These are phyloP conservation scores for Liparis tanakae DNA, from an alignment of 2,797 vertebrate genomes.

Conservation along the genomic window DNA sequence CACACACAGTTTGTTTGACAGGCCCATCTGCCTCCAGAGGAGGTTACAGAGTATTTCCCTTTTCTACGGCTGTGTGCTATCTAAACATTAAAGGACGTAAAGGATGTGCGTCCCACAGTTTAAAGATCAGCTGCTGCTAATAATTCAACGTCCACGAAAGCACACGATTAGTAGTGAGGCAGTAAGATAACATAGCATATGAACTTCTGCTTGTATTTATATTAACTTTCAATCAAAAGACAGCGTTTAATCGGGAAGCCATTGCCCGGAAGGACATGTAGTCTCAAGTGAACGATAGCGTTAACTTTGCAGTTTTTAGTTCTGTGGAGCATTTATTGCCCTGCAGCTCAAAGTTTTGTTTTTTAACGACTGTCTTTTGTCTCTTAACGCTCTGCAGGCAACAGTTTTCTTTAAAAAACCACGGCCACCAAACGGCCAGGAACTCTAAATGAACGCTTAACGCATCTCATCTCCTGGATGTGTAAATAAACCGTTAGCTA, in stretches of 20 bases:
- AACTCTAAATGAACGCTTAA: neutral
- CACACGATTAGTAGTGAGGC: neutral
- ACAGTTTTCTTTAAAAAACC: neutral
- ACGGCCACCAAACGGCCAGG: neutral
- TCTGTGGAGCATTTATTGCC: neutral
- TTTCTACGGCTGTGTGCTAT: slow-evolving; percentile 35
- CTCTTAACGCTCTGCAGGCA: neutral
- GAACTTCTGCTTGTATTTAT: neutral
- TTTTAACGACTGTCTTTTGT: neutral
- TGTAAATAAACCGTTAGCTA: neutral
- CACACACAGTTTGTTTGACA: slow-evolving; percentile 76
- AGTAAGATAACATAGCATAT: neutral
- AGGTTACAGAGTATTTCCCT: slow-evolving; percentile 40
- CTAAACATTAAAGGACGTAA: slow-evolving; percentile 41
- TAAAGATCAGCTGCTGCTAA: slow-evolving; percentile 35
- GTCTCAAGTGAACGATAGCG: neutral
- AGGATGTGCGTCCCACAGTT: slow-evolving; percentile 11
- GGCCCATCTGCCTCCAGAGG: slow-evolving; percentile 41
- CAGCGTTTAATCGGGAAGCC: neutral
- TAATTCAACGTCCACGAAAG: slow-evolving; percentile 6
- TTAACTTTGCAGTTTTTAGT: neutral
- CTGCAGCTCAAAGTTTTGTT: slow-evolving; percentile 1
- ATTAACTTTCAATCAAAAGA: neutral
- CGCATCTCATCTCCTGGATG: neutral
- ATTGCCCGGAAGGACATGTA: neutral